These are phyloP conservation scores for Macrosiphum euphorbiae DNA, from an alignment of 2,888 invertebrate species.

Conservation along the genomic window DNA sequence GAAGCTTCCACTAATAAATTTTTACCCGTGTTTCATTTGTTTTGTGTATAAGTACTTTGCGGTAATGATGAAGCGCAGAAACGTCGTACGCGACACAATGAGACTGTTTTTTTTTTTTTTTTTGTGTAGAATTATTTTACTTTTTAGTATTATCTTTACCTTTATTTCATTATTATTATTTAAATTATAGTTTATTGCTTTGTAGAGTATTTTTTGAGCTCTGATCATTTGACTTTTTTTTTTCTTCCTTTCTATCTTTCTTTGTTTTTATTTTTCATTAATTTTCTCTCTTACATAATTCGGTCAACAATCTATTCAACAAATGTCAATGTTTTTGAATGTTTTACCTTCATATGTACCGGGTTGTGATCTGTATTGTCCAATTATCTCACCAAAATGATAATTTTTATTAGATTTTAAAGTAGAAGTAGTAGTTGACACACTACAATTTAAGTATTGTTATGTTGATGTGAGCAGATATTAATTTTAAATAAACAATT, in stretches of 20 bases:
- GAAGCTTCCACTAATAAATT: constrained; percentile 17
- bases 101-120: constrained; percentile 57
- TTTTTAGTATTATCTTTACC: neutral
- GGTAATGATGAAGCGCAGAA: neutral
- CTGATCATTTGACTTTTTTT: neutral
- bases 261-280: neutral
- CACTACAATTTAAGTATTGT: constrained; percentile 64
- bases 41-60: constrained; percentile 39
- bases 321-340: constrained; percentile 35
- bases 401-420: constrained; percentile 49
- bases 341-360: neutral
- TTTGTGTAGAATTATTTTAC: constrained; percentile 36
- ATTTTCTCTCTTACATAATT: neutral
- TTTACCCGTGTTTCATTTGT: constrained; percentile 55
- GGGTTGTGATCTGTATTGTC: constrained; percentile 27
- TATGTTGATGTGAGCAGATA: constrained; percentile 61
- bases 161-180: constrained; percentile 23
- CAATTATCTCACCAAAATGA: constrained; percentile 41
- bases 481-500: constrained; percentile 64
- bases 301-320: constrained; percentile 4
- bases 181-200: constrained; percentile 32
- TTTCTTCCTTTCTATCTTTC: neutral
- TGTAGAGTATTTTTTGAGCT: constrained; percentile 15
- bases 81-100: constrained; percentile 46
- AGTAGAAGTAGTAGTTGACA: constrained; percentile 55